Conservation (phyloP, 2,888 invertebrate species). For the Sarcophaga subvicina region DNA sequence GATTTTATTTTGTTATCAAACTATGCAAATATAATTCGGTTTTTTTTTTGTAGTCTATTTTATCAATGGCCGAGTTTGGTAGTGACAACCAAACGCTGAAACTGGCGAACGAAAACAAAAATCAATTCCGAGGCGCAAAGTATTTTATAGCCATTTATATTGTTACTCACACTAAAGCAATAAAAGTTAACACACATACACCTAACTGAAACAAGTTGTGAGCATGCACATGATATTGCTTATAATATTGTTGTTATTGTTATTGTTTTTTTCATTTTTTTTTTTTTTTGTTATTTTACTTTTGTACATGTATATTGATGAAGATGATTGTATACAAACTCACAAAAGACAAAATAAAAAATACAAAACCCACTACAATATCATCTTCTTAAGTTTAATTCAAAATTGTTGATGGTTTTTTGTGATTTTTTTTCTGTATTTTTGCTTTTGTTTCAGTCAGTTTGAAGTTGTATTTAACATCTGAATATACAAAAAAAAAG, state of each 20-base stretch:
- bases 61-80: constrained; percentile 74
- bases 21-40: constrained; percentile 32
- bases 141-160: constrained; percentile 83
- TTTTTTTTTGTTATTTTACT: constrained; percentile 34
- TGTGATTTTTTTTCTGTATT: constrained; percentile 11
- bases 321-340: constrained; percentile 53
- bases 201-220: constrained; percentile 54
- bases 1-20: constrained; percentile 66
- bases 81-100: constrained; percentile 79
- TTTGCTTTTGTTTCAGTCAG: constrained; percentile 21
- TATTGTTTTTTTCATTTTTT: constrained; percentile 1
- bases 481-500: constrained; percentile 14
- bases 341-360: constrained; percentile 22
- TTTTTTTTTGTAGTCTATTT: constrained; percentile 67
- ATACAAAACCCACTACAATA: constrained; percentile 59
- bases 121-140: constrained; percentile 82
- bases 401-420: constrained; percentile 24
- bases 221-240: constrained; percentile 64
- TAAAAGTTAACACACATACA: constrained; percentile 52
- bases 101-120: constrained; percentile 82
- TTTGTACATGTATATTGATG: constrained; percentile 24
- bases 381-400: constrained; percentile 58
- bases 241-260: constrained; percentile 42
- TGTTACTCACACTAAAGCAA: constrained; percentile 77
- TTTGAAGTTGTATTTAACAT: constrained; percentile 12